Percentiles rank a stretch among this genome's conserved stretches.
phyloP scores from a whole-genome alignment of 2,888 invertebrate genomes.

The Pilophorus perplexus region DNA sequence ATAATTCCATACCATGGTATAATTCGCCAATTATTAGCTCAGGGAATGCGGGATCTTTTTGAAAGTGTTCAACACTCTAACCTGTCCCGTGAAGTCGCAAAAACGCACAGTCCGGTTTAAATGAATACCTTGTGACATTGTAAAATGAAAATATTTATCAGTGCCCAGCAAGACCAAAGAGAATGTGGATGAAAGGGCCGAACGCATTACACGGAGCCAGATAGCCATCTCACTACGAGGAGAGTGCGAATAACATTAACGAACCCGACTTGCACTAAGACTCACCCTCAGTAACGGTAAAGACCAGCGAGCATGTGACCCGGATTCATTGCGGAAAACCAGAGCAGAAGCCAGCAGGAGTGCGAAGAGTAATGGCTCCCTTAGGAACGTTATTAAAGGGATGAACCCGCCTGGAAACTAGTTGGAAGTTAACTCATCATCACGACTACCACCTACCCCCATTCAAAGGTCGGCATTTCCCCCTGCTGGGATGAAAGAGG shows the following conservation, averaged over 20 bases:
- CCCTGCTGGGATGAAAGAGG: too few species aligned
- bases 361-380: constrained; percentile 30
- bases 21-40: too few species aligned
- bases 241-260: neutral
- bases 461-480: constrained; percentile 2
- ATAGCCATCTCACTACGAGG: neutral
- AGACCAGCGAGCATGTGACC: constrained; percentile 25
- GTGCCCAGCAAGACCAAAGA: too few species aligned
- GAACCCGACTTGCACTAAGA: neutral
- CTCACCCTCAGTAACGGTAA: constrained; percentile 23
- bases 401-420: constrained; percentile 14
- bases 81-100: too few species aligned
- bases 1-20: too few species aligned
- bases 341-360: neutral
- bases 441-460: constrained; percentile 27
- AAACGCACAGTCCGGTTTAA: too few species aligned
- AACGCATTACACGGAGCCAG: neutral
- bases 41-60: too few species aligned
- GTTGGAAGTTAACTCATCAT: constrained; percentile 36
- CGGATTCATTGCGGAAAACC: constrained; percentile 33
- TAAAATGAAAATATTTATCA: too few species aligned
- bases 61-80: too few species aligned
- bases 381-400: constrained; percentile 24
- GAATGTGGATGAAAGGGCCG: too few species aligned
- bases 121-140: too few species aligned